phyloP scores from a whole-genome alignment of 2,888 invertebrate genomes.

The Pterostichus madidus region DNA sequence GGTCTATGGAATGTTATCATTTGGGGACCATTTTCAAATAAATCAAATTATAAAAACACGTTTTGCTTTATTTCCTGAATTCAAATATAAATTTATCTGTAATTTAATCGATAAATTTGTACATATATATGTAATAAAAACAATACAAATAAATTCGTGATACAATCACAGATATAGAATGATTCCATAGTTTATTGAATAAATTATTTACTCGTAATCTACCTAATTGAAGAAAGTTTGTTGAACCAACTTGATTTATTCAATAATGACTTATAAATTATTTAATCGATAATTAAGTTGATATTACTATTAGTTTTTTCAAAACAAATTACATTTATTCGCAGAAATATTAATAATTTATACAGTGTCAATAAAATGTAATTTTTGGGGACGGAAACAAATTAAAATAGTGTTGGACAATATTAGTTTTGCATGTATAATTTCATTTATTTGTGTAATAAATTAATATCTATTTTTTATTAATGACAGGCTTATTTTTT shows the following conservation, averaged over 20 bases:
- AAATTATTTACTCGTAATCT: no score
- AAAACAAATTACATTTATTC: no score
- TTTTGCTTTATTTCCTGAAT: slow-evolving; percentile 56
- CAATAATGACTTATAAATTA: neutral
- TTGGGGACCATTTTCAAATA: slow-evolving; percentile 73
- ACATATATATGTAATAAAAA: no score
- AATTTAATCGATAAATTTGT: neutral
- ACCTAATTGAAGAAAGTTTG: neutral
- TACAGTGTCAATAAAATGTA: no score
- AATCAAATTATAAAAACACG: slow-evolving; percentile 71
- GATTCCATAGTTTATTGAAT: no score
- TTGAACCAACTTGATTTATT: neutral
- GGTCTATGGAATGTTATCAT: slow-evolving; percentile 74
- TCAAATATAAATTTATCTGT: neutral
- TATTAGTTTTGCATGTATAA: neutral
- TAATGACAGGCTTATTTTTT: slow-evolving; percentile 22
- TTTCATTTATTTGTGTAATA: neutral
- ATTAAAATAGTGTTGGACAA: no score
- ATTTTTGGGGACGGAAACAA: no score
- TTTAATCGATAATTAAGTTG: neutral
- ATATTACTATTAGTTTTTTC: no score
- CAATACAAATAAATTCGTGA: no score
- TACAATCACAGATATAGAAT: no score
- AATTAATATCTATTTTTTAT: neutral
- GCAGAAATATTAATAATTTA: no score